A percentile compares a stretch with the other conserved stretches of the same genome.
phyloP scores from a whole-genome alignment of 2,797 vertebrate genomes.

The Apogon talboti region DNA sequence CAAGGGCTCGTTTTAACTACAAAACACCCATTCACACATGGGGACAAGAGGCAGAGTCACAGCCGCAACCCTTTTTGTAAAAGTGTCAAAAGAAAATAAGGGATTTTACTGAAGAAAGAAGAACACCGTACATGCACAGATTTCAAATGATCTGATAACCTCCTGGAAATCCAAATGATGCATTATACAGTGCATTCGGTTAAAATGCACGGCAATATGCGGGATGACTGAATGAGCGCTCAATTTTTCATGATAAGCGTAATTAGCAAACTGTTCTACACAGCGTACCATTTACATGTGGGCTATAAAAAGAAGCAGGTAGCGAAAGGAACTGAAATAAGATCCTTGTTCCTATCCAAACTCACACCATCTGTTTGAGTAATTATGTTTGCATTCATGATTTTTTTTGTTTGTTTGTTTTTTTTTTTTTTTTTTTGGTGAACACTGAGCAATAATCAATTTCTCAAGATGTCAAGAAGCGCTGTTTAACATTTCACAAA shows the following conservation, averaged over 20 bases:
- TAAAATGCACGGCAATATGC: constrained; percentile 1
- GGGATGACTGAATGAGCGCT: constrained; percentile 18
- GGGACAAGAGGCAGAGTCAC: constrained; percentile 37
- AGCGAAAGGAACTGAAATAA: constrained; percentile 31
- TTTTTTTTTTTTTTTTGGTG: background rate
- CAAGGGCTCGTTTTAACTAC: constrained; percentile 50
- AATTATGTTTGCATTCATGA: constrained; percentile 23
- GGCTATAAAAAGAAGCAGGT: constrained; percentile 62
- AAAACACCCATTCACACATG: constrained; percentile 24
- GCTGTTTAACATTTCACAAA: background rate
- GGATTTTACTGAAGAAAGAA: constrained; percentile 5
- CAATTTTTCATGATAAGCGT: constrained; percentile 47
- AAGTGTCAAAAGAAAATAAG: constrained; percentile 23
- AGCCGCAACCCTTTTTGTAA: constrained; percentile 7
- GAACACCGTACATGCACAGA: constrained; percentile 7
- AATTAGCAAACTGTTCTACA: constrained; percentile 58
- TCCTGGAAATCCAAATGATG: constrained; percentile 37
- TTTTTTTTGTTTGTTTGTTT: background rate
- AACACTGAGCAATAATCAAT: background rate
- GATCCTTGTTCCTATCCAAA: constrained; percentile 23
- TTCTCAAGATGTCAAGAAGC: background rate
- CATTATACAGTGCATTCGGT: background rate
- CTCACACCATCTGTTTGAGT: constrained; percentile 32
- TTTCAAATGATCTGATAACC: constrained; percentile 33
- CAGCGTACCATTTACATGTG: constrained; percentile 32